Conservation (phyloP, 2,888 invertebrate genomes). For the Bombylius discolor region DNA sequence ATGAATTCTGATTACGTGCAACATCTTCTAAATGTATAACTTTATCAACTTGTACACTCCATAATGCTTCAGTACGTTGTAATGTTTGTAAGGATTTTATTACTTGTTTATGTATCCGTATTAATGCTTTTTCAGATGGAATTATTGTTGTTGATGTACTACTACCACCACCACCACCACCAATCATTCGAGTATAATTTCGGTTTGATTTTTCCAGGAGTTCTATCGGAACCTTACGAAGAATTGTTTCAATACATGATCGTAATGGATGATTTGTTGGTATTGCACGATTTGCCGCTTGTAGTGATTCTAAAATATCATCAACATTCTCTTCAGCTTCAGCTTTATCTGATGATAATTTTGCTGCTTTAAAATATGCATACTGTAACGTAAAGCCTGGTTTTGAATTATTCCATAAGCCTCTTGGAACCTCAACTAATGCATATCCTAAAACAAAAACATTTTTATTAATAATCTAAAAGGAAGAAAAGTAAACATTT, state of each 20-base stretch:
- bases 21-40: constrained; percentile 80
- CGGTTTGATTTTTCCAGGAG: constrained; percentile 61
- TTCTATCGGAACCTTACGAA: constrained; percentile 73
- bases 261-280: constrained; percentile 62
- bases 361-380: constrained; percentile 87
- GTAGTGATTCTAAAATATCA: constrained; percentile 84
- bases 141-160: constrained; percentile 45
- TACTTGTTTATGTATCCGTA: constrained; percentile 83
- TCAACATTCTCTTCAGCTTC: constrained; percentile 96
- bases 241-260: constrained; percentile 73
- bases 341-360: constrained; percentile 85
- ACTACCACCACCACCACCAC: constrained; percentile 40
- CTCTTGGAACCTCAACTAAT: constrained; percentile 86
- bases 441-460: constrained; percentile 54
- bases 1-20: constrained; percentile 53
- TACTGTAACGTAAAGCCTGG: constrained; percentile 71
- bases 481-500: background rate
- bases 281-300: constrained; percentile 66
- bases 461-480: too few relatives aligned
- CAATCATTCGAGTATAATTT: constrained; percentile 28
- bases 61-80: constrained; percentile 87
- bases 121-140: constrained; percentile 72
- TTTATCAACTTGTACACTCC: constrained; percentile 70
- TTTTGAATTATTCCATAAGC: constrained; percentile 81
- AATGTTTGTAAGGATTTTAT: constrained; percentile 85